These are phyloP conservation scores for Leuctra nigra DNA, from an alignment of 2,888 invertebrate species.

Conservation along the genomic window DNA sequence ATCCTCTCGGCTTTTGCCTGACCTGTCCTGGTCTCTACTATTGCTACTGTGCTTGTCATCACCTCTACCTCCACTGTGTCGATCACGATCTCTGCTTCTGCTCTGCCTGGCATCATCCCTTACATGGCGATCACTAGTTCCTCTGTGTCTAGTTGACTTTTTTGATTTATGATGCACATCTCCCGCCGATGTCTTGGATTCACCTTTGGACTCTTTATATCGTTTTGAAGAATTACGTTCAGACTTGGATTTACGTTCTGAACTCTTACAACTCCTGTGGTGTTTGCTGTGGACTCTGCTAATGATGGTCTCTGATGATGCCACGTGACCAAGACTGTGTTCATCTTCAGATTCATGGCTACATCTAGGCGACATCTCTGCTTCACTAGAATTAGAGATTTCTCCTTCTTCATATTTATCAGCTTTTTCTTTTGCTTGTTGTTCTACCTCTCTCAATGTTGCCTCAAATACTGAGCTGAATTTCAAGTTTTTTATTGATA, in stretches of 20 bases:
- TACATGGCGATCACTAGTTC: not conserved
- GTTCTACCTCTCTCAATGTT: conserved; percentile 56
- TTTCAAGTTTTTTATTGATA: conserved; percentile 61
- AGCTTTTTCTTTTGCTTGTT: conserved; percentile 49
- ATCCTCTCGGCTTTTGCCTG: conserved; percentile 21
- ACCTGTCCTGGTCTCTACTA: conserved; percentile 26
- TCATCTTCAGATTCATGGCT: not conserved
- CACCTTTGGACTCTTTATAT: not conserved
- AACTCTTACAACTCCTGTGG: too few relatives aligned
- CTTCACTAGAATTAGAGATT: conserved; percentile 39
- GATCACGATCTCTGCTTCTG: conserved; percentile 8
- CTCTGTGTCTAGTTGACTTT: not conserved
- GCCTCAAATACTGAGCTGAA: conserved; percentile 60
- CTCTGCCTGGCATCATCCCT: too few relatives aligned
- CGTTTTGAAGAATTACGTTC: not conserved
- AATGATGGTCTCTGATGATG: not conserved
- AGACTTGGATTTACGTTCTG: not conserved
- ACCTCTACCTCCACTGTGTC: conserved; percentile 24
- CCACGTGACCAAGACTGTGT: not conserved
- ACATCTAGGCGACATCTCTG: not conserved
- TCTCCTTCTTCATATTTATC: conserved; percentile 59
- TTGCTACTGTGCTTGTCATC: conserved; percentile 33
- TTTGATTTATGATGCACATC: not conserved
- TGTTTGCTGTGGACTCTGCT: too few relatives aligned
- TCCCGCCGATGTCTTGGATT: not conserved